Percentiles rank a stretch among this genome's conserved stretches.
Evolutionary conservation across 2,888 invertebrate genomes (phyloP).

Genomic region (Rhaphigaster nebulosa): DNA sequence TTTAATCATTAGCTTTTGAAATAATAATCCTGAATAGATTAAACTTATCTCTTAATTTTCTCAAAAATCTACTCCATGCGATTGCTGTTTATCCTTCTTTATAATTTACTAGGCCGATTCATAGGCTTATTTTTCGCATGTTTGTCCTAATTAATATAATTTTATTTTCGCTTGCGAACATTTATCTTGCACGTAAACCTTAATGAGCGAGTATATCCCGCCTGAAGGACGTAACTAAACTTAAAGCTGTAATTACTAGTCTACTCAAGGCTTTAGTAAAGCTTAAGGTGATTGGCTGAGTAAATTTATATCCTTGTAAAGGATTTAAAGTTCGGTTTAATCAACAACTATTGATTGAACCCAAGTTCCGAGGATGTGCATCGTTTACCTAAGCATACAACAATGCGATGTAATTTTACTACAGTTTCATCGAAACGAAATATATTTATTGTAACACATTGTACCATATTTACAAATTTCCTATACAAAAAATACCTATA

Average conservation of each 20-base stretch:
- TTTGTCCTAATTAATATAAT: no score
- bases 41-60: no score
- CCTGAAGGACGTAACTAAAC: not conserved
- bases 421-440: not conserved
- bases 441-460: not conserved
- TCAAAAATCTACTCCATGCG: no score
- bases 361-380: not conserved
- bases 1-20: no score
- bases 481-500: no score
- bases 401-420: not conserved
- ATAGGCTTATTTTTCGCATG: no score
- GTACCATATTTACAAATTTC: no score
- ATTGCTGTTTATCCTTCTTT: no score
- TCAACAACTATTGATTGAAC: slow-evolving; percentile 13
- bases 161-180: no score
- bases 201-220: not conserved
- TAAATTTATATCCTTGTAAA: slow-evolving; percentile 14
- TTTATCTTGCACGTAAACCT: not conserved
- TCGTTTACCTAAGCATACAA: not conserved
- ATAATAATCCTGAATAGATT: no score
- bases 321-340: slow-evolving; percentile 38
- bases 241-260: slow-evolving; percentile 37
- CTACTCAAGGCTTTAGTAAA: not conserved
- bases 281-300: slow-evolving; percentile 18
- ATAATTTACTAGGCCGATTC: no score